Evolutionary conservation across 2,797 vertebrate genomes (phyloP).

Genomic region (Pantherophis vulpinus): DNA sequence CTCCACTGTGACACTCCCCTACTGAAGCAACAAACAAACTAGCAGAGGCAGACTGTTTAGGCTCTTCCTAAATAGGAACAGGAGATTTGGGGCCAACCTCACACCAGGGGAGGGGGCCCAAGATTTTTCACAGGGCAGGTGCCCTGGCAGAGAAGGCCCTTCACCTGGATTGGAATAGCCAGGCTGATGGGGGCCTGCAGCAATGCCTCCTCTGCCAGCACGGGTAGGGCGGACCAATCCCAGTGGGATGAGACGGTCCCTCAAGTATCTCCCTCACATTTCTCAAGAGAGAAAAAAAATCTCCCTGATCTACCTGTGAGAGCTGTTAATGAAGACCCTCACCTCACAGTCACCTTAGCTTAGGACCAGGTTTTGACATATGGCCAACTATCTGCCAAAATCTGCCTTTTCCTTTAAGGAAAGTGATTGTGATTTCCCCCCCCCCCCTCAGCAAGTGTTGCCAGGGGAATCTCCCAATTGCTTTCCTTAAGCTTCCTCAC

Average conservation of each 20-base stretch:
- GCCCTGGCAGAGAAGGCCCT: neutral
- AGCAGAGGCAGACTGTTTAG: neutral
- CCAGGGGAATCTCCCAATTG: neutral
- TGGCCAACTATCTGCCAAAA: neutral
- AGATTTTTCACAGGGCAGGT: neutral
- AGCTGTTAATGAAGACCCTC: neutral
- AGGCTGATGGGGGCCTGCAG: neutral
- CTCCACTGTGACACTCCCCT: neutral
- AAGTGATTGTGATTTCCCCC: neutral
- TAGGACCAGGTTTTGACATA: neutral
- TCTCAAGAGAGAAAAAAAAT: neutral
- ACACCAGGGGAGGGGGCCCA: accelerated
- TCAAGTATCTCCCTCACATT: neutral
- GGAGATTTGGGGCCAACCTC: neutral
- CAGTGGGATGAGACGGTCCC: neutral
- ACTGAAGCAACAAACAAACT: neutral
- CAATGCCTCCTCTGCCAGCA: neutral
- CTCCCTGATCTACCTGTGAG: neutral
- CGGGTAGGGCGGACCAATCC: neutral
- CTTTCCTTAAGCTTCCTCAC: neutral
- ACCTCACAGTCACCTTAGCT: neutral
- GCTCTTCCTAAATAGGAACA: neutral
- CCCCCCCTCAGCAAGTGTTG: neutral
- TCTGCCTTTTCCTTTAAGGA: neutral
- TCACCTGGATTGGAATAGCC: neutral